Percentiles rank a stretch among this genome's conserved stretches.
Conservation (phyloP, 2,797 vertebrate genomes). For the Crocidura indochinensis region DNA sequence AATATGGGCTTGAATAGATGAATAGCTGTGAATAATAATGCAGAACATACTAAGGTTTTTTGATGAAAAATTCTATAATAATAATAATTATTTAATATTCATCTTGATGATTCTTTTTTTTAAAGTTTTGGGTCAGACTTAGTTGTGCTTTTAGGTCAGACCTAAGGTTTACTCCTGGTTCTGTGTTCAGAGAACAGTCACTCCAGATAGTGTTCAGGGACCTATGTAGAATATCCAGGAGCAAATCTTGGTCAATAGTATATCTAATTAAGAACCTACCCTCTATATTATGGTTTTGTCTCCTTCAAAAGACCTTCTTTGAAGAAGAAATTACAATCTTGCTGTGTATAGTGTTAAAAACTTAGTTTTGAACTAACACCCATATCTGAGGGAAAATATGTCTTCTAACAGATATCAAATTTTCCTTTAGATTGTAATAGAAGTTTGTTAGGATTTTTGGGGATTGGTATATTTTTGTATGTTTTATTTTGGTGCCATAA, state of each 20-base stretch:
- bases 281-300: too few relatives aligned
- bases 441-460: neutral
- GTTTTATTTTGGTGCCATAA: too few relatives aligned
- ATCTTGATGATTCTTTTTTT: neutral
- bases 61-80: neutral
- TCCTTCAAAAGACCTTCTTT: neutral
- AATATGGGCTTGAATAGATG: neutral
- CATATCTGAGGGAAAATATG: neutral
- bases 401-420: neutral
- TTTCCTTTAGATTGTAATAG: neutral
- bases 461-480: too few relatives aligned
- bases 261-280: too few relatives aligned
- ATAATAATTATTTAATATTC: neutral
- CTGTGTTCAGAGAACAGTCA: too few relatives aligned
- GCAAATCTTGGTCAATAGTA: too few relatives aligned
- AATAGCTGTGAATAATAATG: neutral
- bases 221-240: too few relatives aligned
- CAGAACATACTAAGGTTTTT: neutral
- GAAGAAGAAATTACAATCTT: slow-evolving; percentile 46
- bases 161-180: too few relatives aligned
- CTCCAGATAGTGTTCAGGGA: too few relatives aligned
- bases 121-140: too few relatives aligned
- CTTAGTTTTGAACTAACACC: neutral
- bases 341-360: neutral
- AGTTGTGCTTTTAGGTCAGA: too few relatives aligned